Percentiles rank a stretch among this genome's conserved stretches.
Evolutionary conservation across 2,797 vertebrate genomes (phyloP).

Genomic region (Pachyuromys duprasi): DNA sequence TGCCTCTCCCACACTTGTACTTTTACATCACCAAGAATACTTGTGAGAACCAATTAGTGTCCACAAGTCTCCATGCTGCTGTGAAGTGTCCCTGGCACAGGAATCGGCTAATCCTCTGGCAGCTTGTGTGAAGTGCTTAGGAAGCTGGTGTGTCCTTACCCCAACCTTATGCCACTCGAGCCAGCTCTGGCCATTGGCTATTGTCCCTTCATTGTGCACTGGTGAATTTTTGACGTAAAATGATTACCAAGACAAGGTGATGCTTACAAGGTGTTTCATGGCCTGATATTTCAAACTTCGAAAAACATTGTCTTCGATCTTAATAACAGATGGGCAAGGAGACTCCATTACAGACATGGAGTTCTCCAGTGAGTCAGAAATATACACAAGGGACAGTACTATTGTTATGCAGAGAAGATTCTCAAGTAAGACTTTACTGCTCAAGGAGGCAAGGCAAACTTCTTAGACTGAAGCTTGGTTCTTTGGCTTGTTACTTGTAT

Average conservation of each 20-base stretch:
- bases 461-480: not conserved
- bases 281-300: not conserved
- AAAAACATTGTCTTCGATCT: not conserved
- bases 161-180: conserved; percentile 38
- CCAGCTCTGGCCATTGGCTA: not conserved
- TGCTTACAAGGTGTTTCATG: not conserved
- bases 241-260: not conserved
- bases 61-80: conserved; percentile 67
- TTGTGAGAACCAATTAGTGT: conserved; percentile 71
- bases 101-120: conserved; percentile 75
- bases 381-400: not conserved
- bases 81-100: conserved; percentile 72
- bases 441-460: not conserved
- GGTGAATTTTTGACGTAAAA: conserved; percentile 26
- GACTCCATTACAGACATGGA: not conserved
- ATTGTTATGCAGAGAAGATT: not conserved
- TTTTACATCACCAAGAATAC: conserved; percentile 75
- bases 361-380: not conserved
- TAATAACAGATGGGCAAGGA: not conserved
- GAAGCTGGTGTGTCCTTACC: conserved; percentile 71
- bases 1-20: conserved; percentile 56
- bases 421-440: not conserved
- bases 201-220: not conserved
- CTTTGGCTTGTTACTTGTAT: not conserved
- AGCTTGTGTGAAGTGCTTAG: conserved; percentile 68